Evolutionary conservation across 1,140 invertebrate species (phyloP).

Genomic region (Schmidtea mediterranea): DNA sequence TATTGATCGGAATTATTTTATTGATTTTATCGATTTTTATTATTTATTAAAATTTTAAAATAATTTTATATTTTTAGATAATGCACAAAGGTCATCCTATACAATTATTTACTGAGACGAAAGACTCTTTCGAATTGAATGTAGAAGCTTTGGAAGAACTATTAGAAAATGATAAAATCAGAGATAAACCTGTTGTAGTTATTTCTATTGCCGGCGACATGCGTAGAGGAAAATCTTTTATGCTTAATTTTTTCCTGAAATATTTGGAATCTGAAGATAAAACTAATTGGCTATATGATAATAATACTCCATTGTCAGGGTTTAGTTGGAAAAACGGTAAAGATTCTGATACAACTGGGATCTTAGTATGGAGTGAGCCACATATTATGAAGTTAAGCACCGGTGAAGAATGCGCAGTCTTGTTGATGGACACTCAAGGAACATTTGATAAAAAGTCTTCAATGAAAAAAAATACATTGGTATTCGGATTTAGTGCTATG

Average conservation of each 20-base stretch:
- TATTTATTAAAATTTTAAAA: no score
- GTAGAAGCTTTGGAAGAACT: slow-evolving; percentile 55
- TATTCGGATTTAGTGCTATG: slow-evolving; percentile 82
- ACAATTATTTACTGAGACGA: no score
- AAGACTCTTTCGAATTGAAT: slow-evolving; percentile 56
- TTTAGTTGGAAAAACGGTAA: slow-evolving; percentile 79
- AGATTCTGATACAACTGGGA: slow-evolving; percentile 72
- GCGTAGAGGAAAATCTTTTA: slow-evolving; percentile 77
- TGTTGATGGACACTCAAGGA: slow-evolving; percentile 84
- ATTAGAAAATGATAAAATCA: slow-evolving; percentile 34
- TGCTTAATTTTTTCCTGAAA: slow-evolving; percentile 66
- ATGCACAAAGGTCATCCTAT: no score
- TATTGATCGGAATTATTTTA: no score
- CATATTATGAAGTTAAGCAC: slow-evolving; percentile 41
- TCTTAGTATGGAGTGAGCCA: slow-evolving; percentile 75
- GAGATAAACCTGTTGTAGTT: slow-evolving; percentile 39
- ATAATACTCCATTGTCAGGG: slow-evolving; percentile 26
- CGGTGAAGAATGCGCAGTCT: slow-evolving; percentile 41
- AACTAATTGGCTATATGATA: slow-evolving; percentile 27
- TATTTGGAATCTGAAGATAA: slow-evolving; percentile 34
- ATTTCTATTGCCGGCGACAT: slow-evolving; percentile 82
- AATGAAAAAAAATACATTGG: slow-evolving; percentile 73
- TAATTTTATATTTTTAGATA: no score
- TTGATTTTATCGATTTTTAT: no score
- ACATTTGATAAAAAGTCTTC: slow-evolving; percentile 86